Evolutionary conservation across 2,888 invertebrate species (phyloP).

Genomic region (Malachius bipustulatus): DNA sequence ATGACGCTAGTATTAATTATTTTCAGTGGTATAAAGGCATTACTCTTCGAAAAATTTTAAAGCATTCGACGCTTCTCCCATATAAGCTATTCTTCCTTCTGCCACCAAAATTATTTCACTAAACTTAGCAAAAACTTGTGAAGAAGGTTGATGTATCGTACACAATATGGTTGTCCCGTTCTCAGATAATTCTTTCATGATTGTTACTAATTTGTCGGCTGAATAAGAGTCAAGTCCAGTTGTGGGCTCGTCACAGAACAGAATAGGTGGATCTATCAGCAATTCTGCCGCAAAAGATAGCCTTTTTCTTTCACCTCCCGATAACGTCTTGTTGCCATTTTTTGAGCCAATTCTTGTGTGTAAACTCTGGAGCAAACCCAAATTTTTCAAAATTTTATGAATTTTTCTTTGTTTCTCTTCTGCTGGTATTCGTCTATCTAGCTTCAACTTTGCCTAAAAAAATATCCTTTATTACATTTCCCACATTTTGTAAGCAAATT

Average conservation of each 20-base stretch:
- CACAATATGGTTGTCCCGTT: slow-evolving; percentile 79
- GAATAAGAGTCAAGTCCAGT: slow-evolving; percentile 88
- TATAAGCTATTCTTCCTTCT: slow-evolving; percentile 76
- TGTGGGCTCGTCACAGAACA: slow-evolving; percentile 95
- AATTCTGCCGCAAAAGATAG: slow-evolving; percentile 87
- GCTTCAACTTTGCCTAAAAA: slow-evolving; percentile 61
- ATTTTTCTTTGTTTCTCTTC: slow-evolving; percentile 54
- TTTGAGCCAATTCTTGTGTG: slow-evolving; percentile 68
- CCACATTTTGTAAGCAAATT: no score
- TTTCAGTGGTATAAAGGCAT: no score
- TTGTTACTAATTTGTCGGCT: slow-evolving; percentile 69
- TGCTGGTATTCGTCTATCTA: slow-evolving; percentile 55
- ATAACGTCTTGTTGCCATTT: slow-evolving; percentile 67
- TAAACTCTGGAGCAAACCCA: slow-evolving; percentile 58
- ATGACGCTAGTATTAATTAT: no score
- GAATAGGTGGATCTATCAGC: slow-evolving; percentile 77
- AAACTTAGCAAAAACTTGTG: slow-evolving; percentile 75
- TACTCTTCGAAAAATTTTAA: slow-evolving; percentile 59
- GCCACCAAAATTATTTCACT: slow-evolving; percentile 68
- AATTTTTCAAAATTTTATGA: slow-evolving; percentile 54
- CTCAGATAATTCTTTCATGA: slow-evolving; percentile 56
- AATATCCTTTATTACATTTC: no score
- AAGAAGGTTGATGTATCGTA: slow-evolving; percentile 91
- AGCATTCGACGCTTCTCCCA: slow-evolving; percentile 58
- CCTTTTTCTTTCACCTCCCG: slow-evolving; percentile 88